Conservation (phyloP, 64 coral and sea anemone genomes). For the Porites lutea region DNA sequence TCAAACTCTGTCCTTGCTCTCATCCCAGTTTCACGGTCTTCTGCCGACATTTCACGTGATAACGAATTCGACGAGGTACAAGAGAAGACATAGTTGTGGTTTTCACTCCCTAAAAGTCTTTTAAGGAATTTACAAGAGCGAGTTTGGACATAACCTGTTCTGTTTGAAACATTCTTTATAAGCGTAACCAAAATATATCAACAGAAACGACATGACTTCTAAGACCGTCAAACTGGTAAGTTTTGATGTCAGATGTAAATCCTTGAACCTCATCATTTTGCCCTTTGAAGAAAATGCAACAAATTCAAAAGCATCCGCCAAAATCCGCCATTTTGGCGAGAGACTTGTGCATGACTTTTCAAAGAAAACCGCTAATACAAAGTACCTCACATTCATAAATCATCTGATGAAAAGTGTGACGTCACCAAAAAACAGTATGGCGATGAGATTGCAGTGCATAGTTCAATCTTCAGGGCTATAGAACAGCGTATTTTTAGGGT, state of each 20-base stretch:
- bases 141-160: background rate
- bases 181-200: too few relatives aligned
- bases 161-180: background rate
- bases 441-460: background rate
- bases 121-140: too few relatives aligned
- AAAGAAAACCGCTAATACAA: background rate
- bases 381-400: background rate
- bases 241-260: background rate
- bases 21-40: conserved; percentile 1
- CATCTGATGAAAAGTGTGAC: conserved; percentile 1
- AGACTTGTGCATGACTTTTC: background rate
- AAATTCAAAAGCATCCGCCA: conserved; percentile 21
- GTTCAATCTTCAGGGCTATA: background rate
- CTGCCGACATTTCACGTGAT: background rate
- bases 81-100: background rate
- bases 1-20: conserved; percentile 3
- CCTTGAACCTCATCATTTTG: too few relatives aligned
- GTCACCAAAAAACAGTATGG: conserved; percentile 38
- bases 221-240: background rate
- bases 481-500: background rate
- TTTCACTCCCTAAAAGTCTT: background rate
- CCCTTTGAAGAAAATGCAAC: background rate
- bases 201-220: background rate
- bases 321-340: background rate
- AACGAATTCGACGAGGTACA: background rate